A percentile compares a stretch with the other conserved stretches of the same genome.
Evolutionary conservation across 2,888 invertebrate species (phyloP).

Genomic region (Salpingus planirostris): DNA sequence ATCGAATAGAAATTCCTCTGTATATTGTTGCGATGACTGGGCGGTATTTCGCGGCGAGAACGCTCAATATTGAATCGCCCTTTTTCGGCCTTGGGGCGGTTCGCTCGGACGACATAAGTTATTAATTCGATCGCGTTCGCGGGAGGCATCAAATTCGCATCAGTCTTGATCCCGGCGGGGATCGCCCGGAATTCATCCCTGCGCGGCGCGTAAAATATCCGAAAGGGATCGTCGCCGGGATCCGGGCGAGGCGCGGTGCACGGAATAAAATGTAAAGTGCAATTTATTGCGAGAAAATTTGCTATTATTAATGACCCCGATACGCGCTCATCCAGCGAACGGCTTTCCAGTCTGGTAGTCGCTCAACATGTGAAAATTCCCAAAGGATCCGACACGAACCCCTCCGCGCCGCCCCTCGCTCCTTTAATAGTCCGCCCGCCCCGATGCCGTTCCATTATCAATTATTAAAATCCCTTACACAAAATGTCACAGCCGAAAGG

Average conservation of each 20-base stretch:
- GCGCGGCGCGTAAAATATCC: too few species aligned
- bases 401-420: conserved; percentile 6
- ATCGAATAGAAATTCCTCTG: too few species aligned
- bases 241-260: too few species aligned
- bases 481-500: conserved; percentile 19
- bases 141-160: neutral
- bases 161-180: too few species aligned
- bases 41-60: too few species aligned
- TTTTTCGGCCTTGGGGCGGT: too few species aligned
- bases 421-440: conserved; percentile 17
- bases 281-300: conserved; percentile 19
- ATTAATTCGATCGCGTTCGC: too few species aligned
- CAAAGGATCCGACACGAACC: conserved; percentile 31
- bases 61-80: neutral
- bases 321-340: conserved; percentile 31
- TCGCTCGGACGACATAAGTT: too few species aligned
- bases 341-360: conserved; percentile 33
- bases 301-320: conserved; percentile 30
- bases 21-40: too few species aligned
- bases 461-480: conserved; percentile 18
- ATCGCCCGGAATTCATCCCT: too few species aligned
- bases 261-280: neutral
- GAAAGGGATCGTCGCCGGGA: too few species aligned
- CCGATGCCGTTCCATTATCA: conserved; percentile 20
- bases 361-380: conserved; percentile 36